Conservation (phyloP, 2,797 vertebrate genomes). For the Sebastiscus tertius region DNA sequence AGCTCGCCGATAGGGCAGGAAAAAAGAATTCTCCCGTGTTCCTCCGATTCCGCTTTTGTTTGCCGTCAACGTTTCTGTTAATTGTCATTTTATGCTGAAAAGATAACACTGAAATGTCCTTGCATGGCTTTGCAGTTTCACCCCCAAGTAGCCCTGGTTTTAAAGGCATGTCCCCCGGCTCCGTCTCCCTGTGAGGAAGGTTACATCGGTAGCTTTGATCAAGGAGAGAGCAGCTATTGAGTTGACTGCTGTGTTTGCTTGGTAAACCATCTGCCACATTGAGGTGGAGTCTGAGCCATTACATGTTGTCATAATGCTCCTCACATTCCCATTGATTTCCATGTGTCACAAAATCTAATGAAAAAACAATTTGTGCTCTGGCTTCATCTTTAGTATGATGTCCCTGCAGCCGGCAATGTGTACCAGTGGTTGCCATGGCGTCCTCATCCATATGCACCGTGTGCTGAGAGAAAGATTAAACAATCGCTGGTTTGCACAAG, state of each 20-base stretch:
- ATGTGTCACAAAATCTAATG: slow-evolving; percentile 17
- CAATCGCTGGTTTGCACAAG: neutral
- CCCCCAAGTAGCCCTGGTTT: slow-evolving; percentile 28
- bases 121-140: slow-evolving; percentile 29
- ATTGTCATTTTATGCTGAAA: slow-evolving; percentile 56
- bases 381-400: neutral
- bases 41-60: slow-evolving; percentile 43
- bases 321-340: slow-evolving; percentile 25
- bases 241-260: slow-evolving; percentile 44
- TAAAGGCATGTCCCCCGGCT: slow-evolving; percentile 31
- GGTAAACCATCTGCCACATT: slow-evolving; percentile 49
- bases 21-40: slow-evolving; percentile 35
- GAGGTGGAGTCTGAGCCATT: slow-evolving; percentile 20
- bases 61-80: slow-evolving; percentile 54
- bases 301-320: slow-evolving; percentile 20
- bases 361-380: slow-evolving; percentile 2
- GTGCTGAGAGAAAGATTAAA: neutral
- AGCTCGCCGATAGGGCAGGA: slow-evolving; percentile 46
- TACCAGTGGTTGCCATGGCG: neutral
- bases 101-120: slow-evolving; percentile 49
- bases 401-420: neutral
- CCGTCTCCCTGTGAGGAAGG: slow-evolving; percentile 34
- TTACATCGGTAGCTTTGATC: slow-evolving; percentile 46
- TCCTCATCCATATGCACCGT: neutral
- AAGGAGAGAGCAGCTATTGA: slow-evolving; percentile 37